These are phyloP conservation scores for Enchytraeus crypticus DNA, from an alignment of 2,888 invertebrate genomes.

Conservation along the genomic window DNA sequence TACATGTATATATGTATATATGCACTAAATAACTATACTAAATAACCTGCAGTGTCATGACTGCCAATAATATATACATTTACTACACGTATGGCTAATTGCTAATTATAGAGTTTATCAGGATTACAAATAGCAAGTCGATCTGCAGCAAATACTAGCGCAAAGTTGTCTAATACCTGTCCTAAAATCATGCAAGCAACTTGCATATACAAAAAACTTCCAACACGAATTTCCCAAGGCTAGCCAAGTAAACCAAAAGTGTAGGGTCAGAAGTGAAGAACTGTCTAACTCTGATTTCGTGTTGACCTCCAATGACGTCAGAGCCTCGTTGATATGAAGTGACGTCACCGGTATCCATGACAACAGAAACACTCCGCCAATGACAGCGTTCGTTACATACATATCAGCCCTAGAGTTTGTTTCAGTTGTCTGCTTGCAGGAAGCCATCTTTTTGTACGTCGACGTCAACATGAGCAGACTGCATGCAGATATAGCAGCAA, in stretches of 20 bases:
- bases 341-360: constrained; percentile 88
- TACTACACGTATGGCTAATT: not conserved
- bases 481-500: constrained; percentile 87
- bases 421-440: constrained; percentile 34
- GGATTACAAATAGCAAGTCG: no score
- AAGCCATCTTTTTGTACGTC: constrained; percentile 64
- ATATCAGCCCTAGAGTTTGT: constrained; percentile 36
- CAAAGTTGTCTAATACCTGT: no score
- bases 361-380: constrained; percentile 80
- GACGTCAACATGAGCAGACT: constrained; percentile 89
- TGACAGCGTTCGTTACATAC: constrained; percentile 87
- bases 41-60: no score
- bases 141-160: no score
- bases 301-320: constrained; percentile 21
- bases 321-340: constrained; percentile 64
- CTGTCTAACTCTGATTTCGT: constrained; percentile 52
- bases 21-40: no score
- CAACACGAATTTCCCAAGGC: constrained; percentile 89
- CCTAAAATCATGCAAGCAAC: constrained; percentile 36
- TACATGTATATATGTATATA: no score
- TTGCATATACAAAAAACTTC: constrained; percentile 82
- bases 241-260: constrained; percentile 87
- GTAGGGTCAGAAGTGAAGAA: constrained; percentile 39
- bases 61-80: not conserved
- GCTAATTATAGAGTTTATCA: no score